Conservation (phyloP, 2,797 vertebrate genomes). For the Pseudochirops cupreus region DNA sequence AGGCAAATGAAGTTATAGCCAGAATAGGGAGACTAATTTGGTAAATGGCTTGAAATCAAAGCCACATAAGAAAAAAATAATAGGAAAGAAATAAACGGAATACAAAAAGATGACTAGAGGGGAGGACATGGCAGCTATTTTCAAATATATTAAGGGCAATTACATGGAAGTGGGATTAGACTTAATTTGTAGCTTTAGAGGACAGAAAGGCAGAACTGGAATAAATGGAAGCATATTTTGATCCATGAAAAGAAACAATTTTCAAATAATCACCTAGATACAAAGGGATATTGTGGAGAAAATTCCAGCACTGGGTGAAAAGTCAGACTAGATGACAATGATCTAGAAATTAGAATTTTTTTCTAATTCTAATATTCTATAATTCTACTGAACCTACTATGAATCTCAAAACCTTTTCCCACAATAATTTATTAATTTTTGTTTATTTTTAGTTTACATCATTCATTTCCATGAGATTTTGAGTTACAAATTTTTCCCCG, state of each 20-base stretch:
- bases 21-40: background rate
- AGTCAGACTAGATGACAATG: background rate
- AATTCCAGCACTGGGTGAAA: background rate
- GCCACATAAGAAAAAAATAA: background rate
- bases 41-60: background rate
- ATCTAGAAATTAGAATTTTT: background rate
- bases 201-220: background rate
- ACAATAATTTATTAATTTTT: conserved; percentile 46
- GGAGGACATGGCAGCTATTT: background rate
- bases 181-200: background rate
- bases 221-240: background rate
- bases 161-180: background rate
- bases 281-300: background rate
- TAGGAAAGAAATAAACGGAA: background rate
- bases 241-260: background rate
- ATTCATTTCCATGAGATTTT: too few species aligned
- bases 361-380: background rate
- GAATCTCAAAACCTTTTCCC: background rate
- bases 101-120: background rate
- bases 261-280: background rate
- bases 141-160: background rate
- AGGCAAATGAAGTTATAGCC: background rate
- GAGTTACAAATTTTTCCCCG: too few species aligned
- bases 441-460: too few species aligned
- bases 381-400: background rate